These are phyloP conservation scores for Aviceda leuphotes DNA, from an alignment of 2,797 vertebrate species.

Conservation along the genomic window DNA sequence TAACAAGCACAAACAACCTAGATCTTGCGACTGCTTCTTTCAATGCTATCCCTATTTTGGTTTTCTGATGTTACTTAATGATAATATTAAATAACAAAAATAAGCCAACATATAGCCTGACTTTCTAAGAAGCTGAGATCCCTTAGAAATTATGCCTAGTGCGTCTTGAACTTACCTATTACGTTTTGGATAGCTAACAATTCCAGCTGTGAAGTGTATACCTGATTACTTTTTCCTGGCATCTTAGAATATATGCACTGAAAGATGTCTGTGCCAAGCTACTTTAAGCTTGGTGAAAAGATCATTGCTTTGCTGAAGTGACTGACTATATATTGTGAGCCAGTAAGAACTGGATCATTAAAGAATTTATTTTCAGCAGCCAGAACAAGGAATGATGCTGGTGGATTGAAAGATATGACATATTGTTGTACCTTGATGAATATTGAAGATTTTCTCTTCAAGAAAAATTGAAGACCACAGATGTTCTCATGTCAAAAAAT, in stretches of 20 bases:
- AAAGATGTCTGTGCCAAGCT: neutral
- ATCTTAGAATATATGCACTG: neutral
- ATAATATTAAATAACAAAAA: neutral
- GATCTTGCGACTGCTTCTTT: neutral
- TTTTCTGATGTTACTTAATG: neutral
- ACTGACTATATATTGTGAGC: neutral
- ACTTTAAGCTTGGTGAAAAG: neutral
- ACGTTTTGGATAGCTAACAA: neutral
- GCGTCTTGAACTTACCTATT: neutral
- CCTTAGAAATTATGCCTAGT: neutral
- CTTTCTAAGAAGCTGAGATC: neutral
- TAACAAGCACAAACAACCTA: neutral
- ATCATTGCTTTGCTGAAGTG: neutral
- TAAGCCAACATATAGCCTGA: neutral
- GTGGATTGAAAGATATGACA: conserved; percentile 34
- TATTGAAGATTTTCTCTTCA: conserved; percentile 15
- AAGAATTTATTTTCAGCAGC: conserved; percentile 55
- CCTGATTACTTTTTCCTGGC: neutral
- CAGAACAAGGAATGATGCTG: neutral
- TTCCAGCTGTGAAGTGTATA: neutral
- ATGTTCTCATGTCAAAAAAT: conserved; percentile 33
- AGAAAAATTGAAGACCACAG: neutral
- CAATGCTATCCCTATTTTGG: neutral
- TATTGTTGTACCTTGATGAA: conserved; percentile 38
- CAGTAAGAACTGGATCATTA: neutral